Evolutionary conservation across 2,113 vertebrate species (phyloP).

Genomic region (Phyllostomus hastatus): DNA sequence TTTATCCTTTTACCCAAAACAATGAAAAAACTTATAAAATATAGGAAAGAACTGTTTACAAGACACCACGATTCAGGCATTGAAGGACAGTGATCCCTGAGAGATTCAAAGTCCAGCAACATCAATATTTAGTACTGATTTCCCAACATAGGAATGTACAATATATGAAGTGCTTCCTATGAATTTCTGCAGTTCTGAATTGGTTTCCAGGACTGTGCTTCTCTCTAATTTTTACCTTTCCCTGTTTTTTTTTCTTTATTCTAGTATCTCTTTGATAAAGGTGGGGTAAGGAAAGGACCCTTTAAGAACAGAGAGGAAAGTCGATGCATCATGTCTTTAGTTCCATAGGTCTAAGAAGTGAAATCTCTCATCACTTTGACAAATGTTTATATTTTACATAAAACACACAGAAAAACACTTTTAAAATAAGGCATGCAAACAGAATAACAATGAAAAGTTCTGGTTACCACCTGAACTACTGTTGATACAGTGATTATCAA

Average conservation of each 20-base stretch:
- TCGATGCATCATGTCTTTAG: not conserved
- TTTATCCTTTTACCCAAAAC: not conserved
- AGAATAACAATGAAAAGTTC: not conserved
- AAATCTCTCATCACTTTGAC: not conserved
- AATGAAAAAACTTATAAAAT: not conserved
- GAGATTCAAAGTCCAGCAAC: not conserved
- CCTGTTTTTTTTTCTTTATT: not conserved
- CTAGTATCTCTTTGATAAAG: not conserved
- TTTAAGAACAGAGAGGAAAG: not conserved
- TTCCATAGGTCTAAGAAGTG: not conserved
- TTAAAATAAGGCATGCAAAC: not conserved
- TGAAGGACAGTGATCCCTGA: not conserved
- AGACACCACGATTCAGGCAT: not conserved
- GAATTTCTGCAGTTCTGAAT: not conserved
- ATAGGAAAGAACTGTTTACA: not conserved
- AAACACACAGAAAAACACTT: not conserved
- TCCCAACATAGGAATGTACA: not conserved
- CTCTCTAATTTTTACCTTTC: not conserved
- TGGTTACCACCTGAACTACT: not conserved
- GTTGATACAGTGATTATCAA: not conserved
- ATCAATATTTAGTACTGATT: not conserved
- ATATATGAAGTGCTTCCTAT: not conserved
- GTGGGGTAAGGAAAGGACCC: not conserved
- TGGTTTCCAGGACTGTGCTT: not conserved
- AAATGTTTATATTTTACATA: not conserved